Evolutionary conservation across 2,888 invertebrate genomes (phyloP).

Genomic region (Parnassius apollo): DNA sequence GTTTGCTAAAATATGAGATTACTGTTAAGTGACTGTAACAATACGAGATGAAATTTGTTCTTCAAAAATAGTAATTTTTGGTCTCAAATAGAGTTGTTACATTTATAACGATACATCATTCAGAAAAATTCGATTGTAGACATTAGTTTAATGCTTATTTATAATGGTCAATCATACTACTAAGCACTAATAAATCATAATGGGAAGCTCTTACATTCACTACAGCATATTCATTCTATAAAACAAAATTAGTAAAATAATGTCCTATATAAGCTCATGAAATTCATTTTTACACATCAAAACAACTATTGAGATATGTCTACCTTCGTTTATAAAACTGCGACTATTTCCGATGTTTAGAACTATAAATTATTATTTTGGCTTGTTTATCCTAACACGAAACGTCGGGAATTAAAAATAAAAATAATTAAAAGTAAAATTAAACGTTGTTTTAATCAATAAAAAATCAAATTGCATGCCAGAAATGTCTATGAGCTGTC

Average conservation of each 20-base stretch:
- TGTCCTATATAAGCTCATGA: conserved; percentile 26
- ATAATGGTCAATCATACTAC: conserved; percentile 43
- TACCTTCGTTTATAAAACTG: conserved; percentile 12
- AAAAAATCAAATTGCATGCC: not conserved
- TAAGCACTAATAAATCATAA: conserved; percentile 43
- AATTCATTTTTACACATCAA: conserved; percentile 29
- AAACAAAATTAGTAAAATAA: conserved; percentile 20
- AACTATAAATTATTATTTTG: conserved; percentile 26
- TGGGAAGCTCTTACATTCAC: conserved; percentile 28
- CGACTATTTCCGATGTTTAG: conserved; percentile 20
- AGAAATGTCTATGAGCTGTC: conserved; percentile 31
- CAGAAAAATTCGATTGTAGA: conserved; percentile 35
- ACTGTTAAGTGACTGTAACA: conserved; percentile 9
- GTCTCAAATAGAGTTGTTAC: conserved; percentile 40
- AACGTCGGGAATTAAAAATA: too few species aligned
- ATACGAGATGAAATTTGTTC: conserved; percentile 29
- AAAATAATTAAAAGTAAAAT: too few species aligned
- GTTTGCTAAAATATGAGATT: conserved; percentile 21
- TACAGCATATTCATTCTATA: conserved; percentile 22
- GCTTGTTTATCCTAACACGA: conserved; percentile 9
- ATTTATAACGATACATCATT: conserved; percentile 32
- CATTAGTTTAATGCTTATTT: conserved; percentile 35
- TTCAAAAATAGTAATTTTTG: conserved; percentile 39
- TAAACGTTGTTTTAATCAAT: too few species aligned
- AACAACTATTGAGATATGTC: conserved; percentile 30